These are phyloP conservation scores for Cherax destructor DNA, from an alignment of 1,140 invertebrate species.

Conservation along the genomic window DNA sequence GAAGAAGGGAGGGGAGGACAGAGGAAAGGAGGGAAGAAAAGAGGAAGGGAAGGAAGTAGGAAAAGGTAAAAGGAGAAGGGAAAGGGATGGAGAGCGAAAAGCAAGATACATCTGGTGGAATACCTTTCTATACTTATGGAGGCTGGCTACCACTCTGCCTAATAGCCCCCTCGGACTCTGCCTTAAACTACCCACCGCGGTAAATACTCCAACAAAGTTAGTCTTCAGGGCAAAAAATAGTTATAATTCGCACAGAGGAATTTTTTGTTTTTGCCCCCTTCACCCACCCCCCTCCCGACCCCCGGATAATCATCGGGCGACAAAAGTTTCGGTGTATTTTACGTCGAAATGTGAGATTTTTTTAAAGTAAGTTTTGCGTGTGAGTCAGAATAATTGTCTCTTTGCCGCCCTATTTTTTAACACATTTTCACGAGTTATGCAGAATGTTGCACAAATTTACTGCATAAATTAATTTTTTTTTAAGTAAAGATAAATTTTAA, in stretches of 20 bases:
- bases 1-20: background rate
- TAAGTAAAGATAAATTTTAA: too few relatives aligned
- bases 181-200: background rate
- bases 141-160: background rate
- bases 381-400: background rate
- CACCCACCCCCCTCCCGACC: background rate
- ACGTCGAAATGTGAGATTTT: background rate
- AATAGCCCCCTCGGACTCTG: background rate
- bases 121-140: too few relatives aligned
- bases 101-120: background rate
- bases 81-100: background rate
- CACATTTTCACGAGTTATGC: too few relatives aligned
- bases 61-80: background rate
- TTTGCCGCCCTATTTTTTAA: background rate
- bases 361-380: background rate
- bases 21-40: too few relatives aligned
- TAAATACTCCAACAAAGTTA: background rate
- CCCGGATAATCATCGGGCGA: too few relatives aligned
- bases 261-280: background rate
- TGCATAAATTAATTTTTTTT: too few relatives aligned
- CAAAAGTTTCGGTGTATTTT: background rate
- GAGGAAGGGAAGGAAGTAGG: too few relatives aligned
- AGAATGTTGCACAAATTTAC: too few relatives aligned
- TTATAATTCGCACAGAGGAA: background rate
- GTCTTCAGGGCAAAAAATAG: background rate